Percentiles rank a stretch among this genome's conserved stretches.
Conservation (phyloP, 2,113 vertebrate species). For the Columbina picui region DNA sequence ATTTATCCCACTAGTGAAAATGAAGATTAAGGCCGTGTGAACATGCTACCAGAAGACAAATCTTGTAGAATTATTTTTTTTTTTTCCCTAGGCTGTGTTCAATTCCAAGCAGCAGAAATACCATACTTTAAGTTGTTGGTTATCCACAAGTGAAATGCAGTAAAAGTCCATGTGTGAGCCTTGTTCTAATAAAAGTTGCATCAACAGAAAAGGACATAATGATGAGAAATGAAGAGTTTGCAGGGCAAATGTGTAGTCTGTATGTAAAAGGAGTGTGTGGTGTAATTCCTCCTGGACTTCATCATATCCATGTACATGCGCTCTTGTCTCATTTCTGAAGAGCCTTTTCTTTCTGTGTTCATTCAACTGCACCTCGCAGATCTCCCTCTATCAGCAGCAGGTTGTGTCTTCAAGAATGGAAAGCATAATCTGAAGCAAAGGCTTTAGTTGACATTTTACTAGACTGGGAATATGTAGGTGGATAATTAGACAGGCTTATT, state of each 20-base stretch:
- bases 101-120: background rate
- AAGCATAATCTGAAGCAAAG: background rate
- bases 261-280: background rate
- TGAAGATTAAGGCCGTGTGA: background rate
- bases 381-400: accelerated
- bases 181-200: background rate
- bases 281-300: background rate
- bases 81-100: background rate
- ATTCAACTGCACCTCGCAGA: background rate
- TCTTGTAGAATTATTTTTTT: background rate
- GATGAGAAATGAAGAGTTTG: background rate
- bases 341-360: background rate
- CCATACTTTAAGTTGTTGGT: background rate
- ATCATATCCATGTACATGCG: background rate
- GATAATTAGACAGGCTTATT: background rate
- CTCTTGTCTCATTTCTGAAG: background rate
- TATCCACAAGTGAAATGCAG: background rate
- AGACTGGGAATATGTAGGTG: background rate
- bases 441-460: background rate
- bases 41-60: background rate
- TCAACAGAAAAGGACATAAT: background rate
- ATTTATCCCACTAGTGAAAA: background rate
- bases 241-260: background rate
- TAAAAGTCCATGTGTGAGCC: background rate
- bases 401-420: background rate